Base-by-base conservation (phyloP, 2,797 vertebrate species). In the Melanotaenia pygmaea region DNA sequence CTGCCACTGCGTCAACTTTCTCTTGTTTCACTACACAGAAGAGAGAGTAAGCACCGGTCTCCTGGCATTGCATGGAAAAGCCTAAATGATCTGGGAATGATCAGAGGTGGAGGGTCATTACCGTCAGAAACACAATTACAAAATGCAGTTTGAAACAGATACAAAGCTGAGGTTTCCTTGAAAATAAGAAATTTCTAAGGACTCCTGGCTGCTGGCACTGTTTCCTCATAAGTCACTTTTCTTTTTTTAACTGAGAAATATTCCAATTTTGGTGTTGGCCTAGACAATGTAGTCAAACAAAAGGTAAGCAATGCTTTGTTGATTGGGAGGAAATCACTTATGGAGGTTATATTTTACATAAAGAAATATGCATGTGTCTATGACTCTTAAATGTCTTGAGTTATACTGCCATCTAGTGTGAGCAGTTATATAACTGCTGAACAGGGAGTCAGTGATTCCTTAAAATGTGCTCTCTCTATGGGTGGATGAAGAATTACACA, bases 1-100 rank as follows among this genome's bases (percentile, higher is more conserved):
- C 1, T 59, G 24, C 62, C 38, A 72, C 56, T 30, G 3, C 59
- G 35, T 37, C 35, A 63, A 61, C 74, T 78, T 51, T 45, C 54
- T 67, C 50, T 51, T 45, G 22, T 76, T 80, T 68, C 45, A 67
- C 59, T 79, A 75, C 35, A 45, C 50, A 73, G 50, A 67, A 28
- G 30, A 54, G 30, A 65, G 35, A 72, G 54, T 64, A 59, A 30
- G 43, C 50, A 13, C 64, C 71, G 51, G 34, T n/a, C 77, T n/a
- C 32, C 68, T 78, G 67, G 50, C 37, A n/a, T 59, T 26, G 43
- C 68, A 59, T 4, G 58, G n/a, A 28, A 77, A 80, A 75, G 72
- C 67, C 77, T 72, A 68, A 73, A 69, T 74, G 37, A 82, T 84
- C 72, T 80, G 66, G 74, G 35, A 82, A 56, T 61, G 40, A 85